phyloP scores from a whole-genome alignment of 1,140 invertebrate genomes.

The Oppia nitens region DNA sequence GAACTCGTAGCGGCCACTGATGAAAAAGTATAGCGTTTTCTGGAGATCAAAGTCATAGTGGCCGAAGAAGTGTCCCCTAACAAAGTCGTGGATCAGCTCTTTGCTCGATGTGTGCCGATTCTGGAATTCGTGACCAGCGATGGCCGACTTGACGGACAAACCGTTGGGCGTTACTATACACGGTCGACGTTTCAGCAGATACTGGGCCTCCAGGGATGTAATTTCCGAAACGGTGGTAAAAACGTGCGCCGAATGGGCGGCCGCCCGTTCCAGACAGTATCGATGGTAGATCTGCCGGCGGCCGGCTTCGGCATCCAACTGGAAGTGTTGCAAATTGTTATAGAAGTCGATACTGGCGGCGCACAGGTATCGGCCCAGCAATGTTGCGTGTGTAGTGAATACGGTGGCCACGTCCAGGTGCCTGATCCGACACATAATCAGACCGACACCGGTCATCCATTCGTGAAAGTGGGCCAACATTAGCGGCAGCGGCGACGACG shows the following conservation, averaged over 20 bases:
- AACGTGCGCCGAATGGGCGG: constrained; percentile 73
- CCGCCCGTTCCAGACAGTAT: constrained; percentile 95
- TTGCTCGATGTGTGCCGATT: constrained; percentile 94
- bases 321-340: constrained; percentile 89
- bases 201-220: constrained; percentile 79
- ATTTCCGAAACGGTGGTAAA: constrained; percentile 99
- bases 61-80: constrained; percentile 93
- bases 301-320: constrained; percentile 93
- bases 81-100: constrained; percentile 97
- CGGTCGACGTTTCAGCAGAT: constrained; percentile 84
- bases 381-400: constrained; percentile 96
- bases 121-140: constrained; percentile 98
- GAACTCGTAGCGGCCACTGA: constrained; percentile 96
- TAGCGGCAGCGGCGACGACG: constrained; percentile 29
- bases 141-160: constrained; percentile 95
- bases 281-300: constrained; percentile 96
- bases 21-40: constrained; percentile 97
- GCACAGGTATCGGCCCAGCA: constrained; percentile 90
- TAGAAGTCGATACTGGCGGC: constrained; percentile 97
- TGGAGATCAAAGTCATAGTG: constrained; percentile 98
- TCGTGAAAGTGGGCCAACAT: constrained; percentile 27
- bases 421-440: constrained; percentile 58
- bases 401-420: constrained; percentile 84
- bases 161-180: constrained; percentile 98
- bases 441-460: not conserved